A percentile compares a stretch with the other conserved stretches of the same genome.
These are phyloP conservation scores for Clostera curtula DNA, from an alignment of 2,888 invertebrate species.

Conservation along the genomic window DNA sequence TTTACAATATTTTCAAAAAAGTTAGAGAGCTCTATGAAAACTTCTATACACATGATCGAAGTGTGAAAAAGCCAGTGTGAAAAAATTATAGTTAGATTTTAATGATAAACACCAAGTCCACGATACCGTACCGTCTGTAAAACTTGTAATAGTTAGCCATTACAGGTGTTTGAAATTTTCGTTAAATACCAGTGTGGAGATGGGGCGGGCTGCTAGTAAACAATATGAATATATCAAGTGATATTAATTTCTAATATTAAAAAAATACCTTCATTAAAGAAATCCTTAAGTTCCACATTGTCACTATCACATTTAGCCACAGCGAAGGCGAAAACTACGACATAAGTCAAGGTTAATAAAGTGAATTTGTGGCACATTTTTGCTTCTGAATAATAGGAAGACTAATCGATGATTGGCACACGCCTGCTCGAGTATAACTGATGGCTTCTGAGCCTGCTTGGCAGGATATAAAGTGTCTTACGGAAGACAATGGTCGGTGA, in stretches of 20 bases:
- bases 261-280: slow-evolving; percentile 44
- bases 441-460: slow-evolving; percentile 41
- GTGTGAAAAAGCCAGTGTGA: too few relatives aligned
- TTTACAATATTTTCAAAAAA: too few relatives aligned
- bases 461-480: slow-evolving; percentile 70
- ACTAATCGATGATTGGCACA: slow-evolving; percentile 33
- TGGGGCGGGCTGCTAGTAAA: too few relatives aligned
- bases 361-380: slow-evolving; percentile 58
- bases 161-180: too few relatives aligned
- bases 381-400: slow-evolving; percentile 14
- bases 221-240: too few relatives aligned
- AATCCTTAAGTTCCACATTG: slow-evolving; percentile 33
- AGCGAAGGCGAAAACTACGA: slow-evolving; percentile 48
- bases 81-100: too few relatives aligned
- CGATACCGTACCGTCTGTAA: too few relatives aligned
- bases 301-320: slow-evolving; percentile 49
- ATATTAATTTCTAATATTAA: neutral
- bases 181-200: too few relatives aligned
- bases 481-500: slow-evolving; percentile 60
- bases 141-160: too few relatives aligned
- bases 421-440: slow-evolving; percentile 55
- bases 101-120: too few relatives aligned
- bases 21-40: too few relatives aligned
- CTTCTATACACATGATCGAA: too few relatives aligned
- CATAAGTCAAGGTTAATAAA: slow-evolving; percentile 46